phyloP scores from a whole-genome alignment of 1,140 invertebrate genomes.

The Lepidurus apus region DNA sequence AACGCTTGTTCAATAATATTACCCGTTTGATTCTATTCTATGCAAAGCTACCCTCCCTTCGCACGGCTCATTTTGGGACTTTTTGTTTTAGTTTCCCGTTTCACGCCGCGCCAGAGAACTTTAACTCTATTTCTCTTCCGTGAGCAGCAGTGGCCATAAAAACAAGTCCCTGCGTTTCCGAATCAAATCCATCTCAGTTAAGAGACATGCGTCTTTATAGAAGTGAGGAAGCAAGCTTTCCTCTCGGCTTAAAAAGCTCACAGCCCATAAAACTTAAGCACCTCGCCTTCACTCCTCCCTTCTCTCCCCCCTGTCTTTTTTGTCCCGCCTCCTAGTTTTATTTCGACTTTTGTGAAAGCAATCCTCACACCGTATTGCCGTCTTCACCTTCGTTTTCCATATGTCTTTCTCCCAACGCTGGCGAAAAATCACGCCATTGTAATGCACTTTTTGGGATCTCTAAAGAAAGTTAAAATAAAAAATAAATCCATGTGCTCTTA shows the following conservation, averaged over 20 bases:
- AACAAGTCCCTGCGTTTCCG: background rate
- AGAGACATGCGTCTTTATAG: background rate
- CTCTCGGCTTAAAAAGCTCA: slow-evolving; percentile 18
- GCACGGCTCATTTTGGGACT: no score
- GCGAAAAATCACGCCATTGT: background rate
- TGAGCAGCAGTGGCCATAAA: background rate
- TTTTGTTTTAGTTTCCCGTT: no score
- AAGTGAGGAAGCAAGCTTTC: slow-evolving; percentile 10
- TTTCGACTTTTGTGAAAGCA: slow-evolving; percentile 26
- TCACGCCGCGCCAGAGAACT: no score
- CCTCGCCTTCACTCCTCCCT: background rate
- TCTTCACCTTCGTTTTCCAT: background rate
- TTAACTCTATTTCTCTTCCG: background rate
- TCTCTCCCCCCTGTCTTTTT: slow-evolving; percentile 11
- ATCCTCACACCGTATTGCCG: background rate
- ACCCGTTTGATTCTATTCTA: background rate
- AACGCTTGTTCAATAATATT: background rate
- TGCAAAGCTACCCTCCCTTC: no score
- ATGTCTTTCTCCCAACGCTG: background rate
- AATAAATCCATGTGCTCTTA: no score
- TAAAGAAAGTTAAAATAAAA: no score
- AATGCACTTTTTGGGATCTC: no score
- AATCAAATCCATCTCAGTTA: slow-evolving; percentile 19
- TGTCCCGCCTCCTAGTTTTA: background rate
- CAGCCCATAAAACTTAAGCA: slow-evolving; percentile 21